Conservation (phyloP, 2,888 invertebrate species). For the Allolobophora icterica region DNA sequence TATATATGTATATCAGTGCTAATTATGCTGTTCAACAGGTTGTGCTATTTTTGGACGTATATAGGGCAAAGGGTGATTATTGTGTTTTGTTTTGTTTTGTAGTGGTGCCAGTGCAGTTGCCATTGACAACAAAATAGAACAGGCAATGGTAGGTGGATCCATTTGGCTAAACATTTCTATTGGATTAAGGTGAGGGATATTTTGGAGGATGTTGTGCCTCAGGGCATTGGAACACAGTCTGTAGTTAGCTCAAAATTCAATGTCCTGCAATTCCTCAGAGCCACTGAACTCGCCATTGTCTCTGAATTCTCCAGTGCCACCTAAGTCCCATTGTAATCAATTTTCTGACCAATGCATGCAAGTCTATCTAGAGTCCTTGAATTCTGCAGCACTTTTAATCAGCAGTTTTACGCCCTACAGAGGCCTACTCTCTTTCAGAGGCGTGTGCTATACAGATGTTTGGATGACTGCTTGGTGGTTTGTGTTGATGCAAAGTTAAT, state of each 20-base stretch:
- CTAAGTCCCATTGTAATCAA: not conserved
- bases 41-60: not conserved
- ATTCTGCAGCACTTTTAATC: not conserved
- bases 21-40: not conserved
- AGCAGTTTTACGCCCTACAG: not conserved
- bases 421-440: not conserved
- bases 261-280: not conserved
- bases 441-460: not conserved
- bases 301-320: not conserved
- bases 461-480: not conserved
- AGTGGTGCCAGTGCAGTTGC: constrained; percentile 94
- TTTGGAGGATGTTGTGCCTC: not conserved
- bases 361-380: not conserved
- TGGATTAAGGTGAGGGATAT: not conserved
- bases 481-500: not conserved
- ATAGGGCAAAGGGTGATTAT: not conserved
- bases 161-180: not conserved
- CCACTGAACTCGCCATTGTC: not conserved
- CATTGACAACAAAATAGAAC: constrained; percentile 97
- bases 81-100: constrained; percentile 63
- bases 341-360: not conserved
- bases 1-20: not conserved
- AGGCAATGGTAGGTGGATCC: constrained; percentile 75
- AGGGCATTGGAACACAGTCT: not conserved
- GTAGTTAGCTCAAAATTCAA: not conserved